These are phyloP conservation scores for Samia ricini DNA, from an alignment of 1,140 invertebrate species.

Conservation along the genomic window DNA sequence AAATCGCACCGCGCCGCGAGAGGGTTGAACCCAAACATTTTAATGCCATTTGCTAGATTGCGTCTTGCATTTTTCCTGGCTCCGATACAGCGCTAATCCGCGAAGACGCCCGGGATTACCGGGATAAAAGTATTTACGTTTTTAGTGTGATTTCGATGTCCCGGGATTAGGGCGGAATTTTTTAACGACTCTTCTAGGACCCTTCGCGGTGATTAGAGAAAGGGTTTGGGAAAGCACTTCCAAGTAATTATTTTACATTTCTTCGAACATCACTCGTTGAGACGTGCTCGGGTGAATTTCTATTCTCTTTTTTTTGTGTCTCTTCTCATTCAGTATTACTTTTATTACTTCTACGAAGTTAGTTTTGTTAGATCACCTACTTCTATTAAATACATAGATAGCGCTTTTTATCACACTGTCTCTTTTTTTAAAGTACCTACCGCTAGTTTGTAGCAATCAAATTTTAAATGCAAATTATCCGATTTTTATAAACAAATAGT, in stretches of 20 bases:
- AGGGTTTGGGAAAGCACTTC: conserved; percentile 63
- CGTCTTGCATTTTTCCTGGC: conserved; percentile 73
- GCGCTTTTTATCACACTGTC: too few species aligned
- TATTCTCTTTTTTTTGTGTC: conserved; percentile 21
- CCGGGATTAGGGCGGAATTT: conserved; percentile 63
- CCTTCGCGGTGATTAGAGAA: conserved; percentile 55
- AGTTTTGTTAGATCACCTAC: too few species aligned
- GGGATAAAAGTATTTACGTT: conserved; percentile 71
- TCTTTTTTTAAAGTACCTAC: too few species aligned
- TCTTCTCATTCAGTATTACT: not conserved
- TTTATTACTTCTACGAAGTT: not conserved
- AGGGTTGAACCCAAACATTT: conserved; percentile 74
- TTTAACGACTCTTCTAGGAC: conserved; percentile 54
- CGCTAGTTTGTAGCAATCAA: too few species aligned
- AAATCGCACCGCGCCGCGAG: conserved; percentile 65
- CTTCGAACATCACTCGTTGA: conserved; percentile 40
- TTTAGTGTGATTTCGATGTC: conserved; percentile 71
- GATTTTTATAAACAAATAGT: too few species aligned
- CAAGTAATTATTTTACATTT: conserved; percentile 65
- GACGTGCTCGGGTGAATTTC: conserved; percentile 16
- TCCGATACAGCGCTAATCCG: conserved; percentile 67
- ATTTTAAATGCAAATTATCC: too few species aligned
- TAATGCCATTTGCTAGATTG: conserved; percentile 77
- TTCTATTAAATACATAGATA: too few species aligned
- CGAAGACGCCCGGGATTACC: conserved; percentile 70